Evolutionary conservation across 2,113 vertebrate species (phyloP).

Genomic region (Mormyrus lacerda): DNA sequence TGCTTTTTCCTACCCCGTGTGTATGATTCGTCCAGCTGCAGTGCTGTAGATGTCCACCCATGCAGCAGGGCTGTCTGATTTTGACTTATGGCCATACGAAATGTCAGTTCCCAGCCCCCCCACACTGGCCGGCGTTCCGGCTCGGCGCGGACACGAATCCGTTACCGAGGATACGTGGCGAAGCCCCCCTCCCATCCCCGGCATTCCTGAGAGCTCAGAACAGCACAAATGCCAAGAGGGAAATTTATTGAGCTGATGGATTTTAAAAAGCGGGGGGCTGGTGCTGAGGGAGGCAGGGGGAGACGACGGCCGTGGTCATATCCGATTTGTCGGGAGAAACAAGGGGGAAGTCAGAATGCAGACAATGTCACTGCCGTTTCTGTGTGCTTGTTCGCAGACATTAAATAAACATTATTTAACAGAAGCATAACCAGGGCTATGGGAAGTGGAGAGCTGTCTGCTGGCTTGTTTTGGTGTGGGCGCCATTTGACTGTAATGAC

Average conservation of each 20-base stretch:
- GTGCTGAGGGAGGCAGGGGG: neutral
- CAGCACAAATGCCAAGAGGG: neutral
- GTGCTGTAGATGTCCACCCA: neutral
- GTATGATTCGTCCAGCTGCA: neutral
- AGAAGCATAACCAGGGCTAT: neutral
- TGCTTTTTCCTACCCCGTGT: neutral
- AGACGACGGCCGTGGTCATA: neutral
- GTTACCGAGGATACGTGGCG: neutral
- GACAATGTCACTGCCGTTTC: neutral
- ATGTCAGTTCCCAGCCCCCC: neutral
- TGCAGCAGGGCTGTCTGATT: neutral
- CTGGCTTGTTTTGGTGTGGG: neutral
- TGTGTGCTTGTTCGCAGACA: neutral
- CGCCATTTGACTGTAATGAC: neutral
- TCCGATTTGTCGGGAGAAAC: neutral
- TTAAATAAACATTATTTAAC: neutral
- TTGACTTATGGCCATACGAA: neutral
- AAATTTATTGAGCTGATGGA: conserved; percentile 17
- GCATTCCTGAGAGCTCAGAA: neutral
- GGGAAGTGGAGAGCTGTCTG: neutral
- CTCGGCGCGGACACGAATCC: neutral
- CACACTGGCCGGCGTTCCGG: neutral
- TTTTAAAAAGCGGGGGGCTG: neutral
- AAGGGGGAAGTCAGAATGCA: neutral
- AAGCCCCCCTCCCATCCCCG: neutral